A percentile compares a stretch with the other conserved stretches of the same genome.
phyloP scores from a whole-genome alignment of 2,888 invertebrate species.

The Leucozona laternaria region DNA sequence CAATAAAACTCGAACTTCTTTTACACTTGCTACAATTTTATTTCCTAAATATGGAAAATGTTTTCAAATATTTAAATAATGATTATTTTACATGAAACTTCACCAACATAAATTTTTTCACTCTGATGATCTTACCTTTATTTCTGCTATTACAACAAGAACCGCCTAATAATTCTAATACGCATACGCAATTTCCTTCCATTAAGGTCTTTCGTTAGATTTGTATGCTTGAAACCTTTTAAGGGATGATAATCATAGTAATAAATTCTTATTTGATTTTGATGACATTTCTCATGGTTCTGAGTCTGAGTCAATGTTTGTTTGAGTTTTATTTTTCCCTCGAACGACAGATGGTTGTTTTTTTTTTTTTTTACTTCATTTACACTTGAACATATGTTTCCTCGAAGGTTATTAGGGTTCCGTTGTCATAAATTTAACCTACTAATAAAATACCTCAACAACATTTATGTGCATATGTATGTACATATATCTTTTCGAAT shows the following conservation, averaged over 20 bases:
- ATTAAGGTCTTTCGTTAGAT: not conserved
- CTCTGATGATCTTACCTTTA: no score
- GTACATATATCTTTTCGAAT: no score
- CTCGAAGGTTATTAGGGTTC: not conserved
- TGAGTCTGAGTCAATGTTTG: not conserved
- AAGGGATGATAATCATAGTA: not conserved
- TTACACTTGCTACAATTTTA: no score
- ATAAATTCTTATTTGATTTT: not conserved
- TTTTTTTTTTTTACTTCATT: not conserved
- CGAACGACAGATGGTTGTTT: slow-evolving; percentile 13
- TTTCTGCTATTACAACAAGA: no score
- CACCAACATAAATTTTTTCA: no score
- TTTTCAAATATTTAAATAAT: no score
- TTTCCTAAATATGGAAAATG: no score
- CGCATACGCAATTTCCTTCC: not conserved
- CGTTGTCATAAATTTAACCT: not conserved
- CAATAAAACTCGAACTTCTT: no score
- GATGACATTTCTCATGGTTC: not conserved
- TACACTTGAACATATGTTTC: slow-evolving; percentile 7
- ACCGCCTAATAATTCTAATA: no score
- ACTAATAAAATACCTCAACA: not conserved
- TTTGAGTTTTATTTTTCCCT: not conserved
- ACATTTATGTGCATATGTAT: no score
- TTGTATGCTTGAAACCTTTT: not conserved
- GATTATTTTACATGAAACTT: not conserved